These are phyloP conservation scores for Bradysia coprophila DNA, from an alignment of 1,140 invertebrate genomes.

Conservation along the genomic window DNA sequence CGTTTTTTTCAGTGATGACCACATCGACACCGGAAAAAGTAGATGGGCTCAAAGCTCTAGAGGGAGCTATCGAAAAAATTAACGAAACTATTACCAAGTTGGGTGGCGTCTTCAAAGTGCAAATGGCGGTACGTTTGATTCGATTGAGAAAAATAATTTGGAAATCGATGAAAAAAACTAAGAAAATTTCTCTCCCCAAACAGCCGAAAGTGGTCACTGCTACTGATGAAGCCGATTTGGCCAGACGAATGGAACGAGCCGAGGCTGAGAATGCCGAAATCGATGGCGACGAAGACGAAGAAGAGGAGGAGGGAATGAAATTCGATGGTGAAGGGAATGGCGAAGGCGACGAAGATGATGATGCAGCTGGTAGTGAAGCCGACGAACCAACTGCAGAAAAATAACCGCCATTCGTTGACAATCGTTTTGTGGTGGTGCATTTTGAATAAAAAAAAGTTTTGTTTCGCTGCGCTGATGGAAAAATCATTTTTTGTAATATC, in stretches of 20 bases:
- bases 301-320: conserved; percentile 37
- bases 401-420: too few species aligned
- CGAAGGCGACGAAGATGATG: conserved; percentile 20
- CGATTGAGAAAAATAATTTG: neutral
- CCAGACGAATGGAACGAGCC: conserved; percentile 79
- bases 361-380: conserved; percentile 9
- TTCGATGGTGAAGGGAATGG: conserved; percentile 21
- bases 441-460: too few species aligned
- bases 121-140: conserved; percentile 82
- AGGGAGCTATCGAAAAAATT: conserved; percentile 78
- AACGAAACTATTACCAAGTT: conserved; percentile 61
- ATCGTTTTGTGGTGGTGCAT: too few species aligned
- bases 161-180: neutral
- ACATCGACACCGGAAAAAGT: conserved; percentile 92
- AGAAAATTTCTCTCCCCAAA: too few species aligned
- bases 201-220: conserved; percentile 97
- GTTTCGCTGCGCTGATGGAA: too few species aligned
- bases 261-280: conserved; percentile 91
- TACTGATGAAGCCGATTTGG: conserved; percentile 88
- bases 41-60: conserved; percentile 77
- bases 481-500: too few species aligned
- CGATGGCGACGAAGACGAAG: conserved; percentile 70
- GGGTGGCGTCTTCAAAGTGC: conserved; percentile 85
- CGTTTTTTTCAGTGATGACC: conserved; percentile 67
- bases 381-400: too few species aligned